Evolutionary conservation across 2,113 vertebrate species (phyloP), one percentile per base, ranked within the genome.

Genomic region (Hiodon tergisus): DNA sequence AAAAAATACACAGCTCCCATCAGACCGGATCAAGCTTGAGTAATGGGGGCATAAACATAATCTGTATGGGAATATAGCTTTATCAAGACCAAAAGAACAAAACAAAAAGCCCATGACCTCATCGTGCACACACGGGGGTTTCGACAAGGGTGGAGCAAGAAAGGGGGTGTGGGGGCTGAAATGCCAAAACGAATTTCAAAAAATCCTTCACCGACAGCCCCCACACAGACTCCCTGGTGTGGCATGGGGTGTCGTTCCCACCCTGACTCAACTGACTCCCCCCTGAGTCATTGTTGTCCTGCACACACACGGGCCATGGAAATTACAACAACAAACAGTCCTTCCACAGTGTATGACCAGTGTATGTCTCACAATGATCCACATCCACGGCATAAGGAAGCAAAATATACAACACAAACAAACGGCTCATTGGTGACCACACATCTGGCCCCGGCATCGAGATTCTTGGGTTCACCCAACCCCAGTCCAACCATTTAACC

Each of bases 41-140:
- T 70, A 48, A 46, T 9, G 50, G 46, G 50, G 11, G 71, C 17
- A 16, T 16, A 68, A 58, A 70, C 67, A 70, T 10, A 14, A 17
- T 69, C 13, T 51, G 17, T 11, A 62, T 60, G 72, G 6, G 54
- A 67, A 55, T 54, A 73, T 58, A 53, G 58, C 31, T 76, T 69
- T 59, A 69, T 31, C 14, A 46, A n/a, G 50, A 75, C 31, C 3
- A 53, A 78, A 75, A 60, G 54, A 31, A 31, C 31, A 31, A 31
- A 31, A 31, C 31, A 31, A 31, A 57, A 57, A 71, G 67, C 68
- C 4, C 14, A 69, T 69, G 74, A 79, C 78, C 57, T 75, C 73
- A 78, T 31, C 31, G 31, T 31, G 31, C 31, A 31, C 31, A 31
- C 31, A 31, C 31, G 31, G 31, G 31, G 31, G 31, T 31, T 31